Percentiles rank a stretch among this genome's conserved stretches.
Evolutionary conservation across 23 tunicate species (phyloP).

Genomic region (Halocynthia aurantium): DNA sequence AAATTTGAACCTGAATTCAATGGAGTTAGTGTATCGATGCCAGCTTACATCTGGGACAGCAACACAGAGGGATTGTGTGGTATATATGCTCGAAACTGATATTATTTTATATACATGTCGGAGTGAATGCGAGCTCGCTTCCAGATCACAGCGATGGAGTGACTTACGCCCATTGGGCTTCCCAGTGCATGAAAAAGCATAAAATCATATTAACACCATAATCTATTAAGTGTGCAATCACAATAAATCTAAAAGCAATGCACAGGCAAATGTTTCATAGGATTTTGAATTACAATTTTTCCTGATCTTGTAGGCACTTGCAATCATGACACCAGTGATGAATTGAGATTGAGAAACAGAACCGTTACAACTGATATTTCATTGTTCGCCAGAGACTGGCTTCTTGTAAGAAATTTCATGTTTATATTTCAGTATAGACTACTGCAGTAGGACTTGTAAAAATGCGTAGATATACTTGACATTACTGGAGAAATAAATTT

Average conservation of each 20-base stretch:
- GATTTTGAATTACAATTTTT: no score
- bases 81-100: not conserved
- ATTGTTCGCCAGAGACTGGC: slow-evolving; percentile 44
- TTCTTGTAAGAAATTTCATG: slow-evolving; percentile 23
- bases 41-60: slow-evolving; percentile 44
- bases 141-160: no score
- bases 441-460: slow-evolving; percentile 1
- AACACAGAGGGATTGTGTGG: slow-evolving; percentile 63
- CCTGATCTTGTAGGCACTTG: slow-evolving; percentile 30
- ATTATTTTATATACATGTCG: no score
- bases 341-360: slow-evolving; percentile 30
- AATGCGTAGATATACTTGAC: not conserved
- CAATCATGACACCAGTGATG: slow-evolving; percentile 27
- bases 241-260: no score
- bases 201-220: no score
- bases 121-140: no score
- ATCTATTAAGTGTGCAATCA: no score
- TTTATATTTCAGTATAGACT: slow-evolving; percentile 8
- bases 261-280: no score
- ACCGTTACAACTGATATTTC: slow-evolving; percentile 8
- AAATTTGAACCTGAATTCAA: slow-evolving; percentile 25
- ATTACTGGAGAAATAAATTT: not conserved
- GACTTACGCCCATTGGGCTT: no score
- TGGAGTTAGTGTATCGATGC: slow-evolving; percentile 26
- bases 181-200: no score